Base-by-base conservation (phyloP, 92 coral and sea anemone species). In the Phenganax marumi region DNA sequence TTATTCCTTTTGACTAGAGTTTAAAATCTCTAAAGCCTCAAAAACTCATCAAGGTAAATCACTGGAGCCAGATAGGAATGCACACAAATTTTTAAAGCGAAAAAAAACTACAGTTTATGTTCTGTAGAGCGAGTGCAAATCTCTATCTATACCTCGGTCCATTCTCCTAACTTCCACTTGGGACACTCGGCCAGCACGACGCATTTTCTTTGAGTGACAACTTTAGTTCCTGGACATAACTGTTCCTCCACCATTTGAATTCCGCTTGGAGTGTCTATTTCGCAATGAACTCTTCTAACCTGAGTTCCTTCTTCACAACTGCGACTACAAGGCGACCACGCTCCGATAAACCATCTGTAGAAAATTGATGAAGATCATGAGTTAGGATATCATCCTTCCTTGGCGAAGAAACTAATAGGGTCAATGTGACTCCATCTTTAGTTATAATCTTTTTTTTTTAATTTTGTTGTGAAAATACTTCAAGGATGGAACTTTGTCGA, bases 241-340 rank as follows among this genome's bases (percentile, higher is more conserved):
- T 87, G 72, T 74, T 96, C 99, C 24, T 97, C 84, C 75, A 96
- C 87, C 86, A 87, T 90, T 54, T 22, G 77, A 9, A 80, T 73
- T 22, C 93, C 91, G 23, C 92, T 90, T 25, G 75, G 77, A 12
- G 88, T 80, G 24, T 84, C 88, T 58, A 89, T 89, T 77, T 89
- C 90, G 66, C 99, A 96, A 68, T 92, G 97, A 60, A 96, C 96
- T 9, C 93, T 90, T 12, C 99, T 91, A 6, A 91, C 93, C 80
- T 96, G 96, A 39, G 89, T 88, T 25, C 99, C 97, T 86, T 82
- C 86, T 47, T 87, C 92, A 84, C 99, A 96, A 79, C 92, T 92
- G 16, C 81, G 77, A 8, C 97, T 92, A 62, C 99, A 96, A 0
- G 87, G 51, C 49, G 92, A 88, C 99, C 99, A 96, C 52, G 85